A percentile compares a stretch with the other conserved stretches of the same genome.
Evolutionary conservation across 1,140 invertebrate genomes (phyloP).

Genomic region (Nephotettix cincticeps): DNA sequence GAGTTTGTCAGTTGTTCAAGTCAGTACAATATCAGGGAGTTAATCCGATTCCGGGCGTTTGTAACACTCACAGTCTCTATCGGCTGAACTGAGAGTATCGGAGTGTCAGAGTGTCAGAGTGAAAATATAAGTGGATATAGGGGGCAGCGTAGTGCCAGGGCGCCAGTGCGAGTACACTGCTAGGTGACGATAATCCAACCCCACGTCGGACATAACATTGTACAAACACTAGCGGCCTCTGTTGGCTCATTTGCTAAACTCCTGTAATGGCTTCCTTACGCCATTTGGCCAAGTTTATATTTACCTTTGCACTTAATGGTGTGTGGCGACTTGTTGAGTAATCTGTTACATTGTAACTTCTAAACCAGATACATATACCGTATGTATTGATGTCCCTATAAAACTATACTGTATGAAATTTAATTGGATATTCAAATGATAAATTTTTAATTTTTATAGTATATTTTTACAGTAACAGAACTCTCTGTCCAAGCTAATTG

Average conservation of each 20-base stretch:
- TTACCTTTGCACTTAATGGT: background rate
- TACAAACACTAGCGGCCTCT: background rate
- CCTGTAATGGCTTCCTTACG: background rate
- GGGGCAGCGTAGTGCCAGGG: background rate
- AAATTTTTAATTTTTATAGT: no score
- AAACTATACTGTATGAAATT: no score
- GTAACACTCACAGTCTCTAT: background rate
- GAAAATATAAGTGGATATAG: background rate
- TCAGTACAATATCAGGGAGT: no score
- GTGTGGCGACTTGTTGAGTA: background rate
- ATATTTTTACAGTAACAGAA: no score
- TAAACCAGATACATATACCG: no score
- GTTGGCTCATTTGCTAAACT: background rate
- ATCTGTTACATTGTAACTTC: no score
- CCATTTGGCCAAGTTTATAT: background rate
- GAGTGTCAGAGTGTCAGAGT: background rate
- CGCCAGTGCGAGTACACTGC: background rate
- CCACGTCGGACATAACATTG: background rate
- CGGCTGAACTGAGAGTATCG: no score
- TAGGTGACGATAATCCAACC: background rate
- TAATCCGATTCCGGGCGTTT: background rate
- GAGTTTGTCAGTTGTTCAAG: no score
- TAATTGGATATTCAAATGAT: no score
- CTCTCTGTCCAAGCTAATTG: no score
- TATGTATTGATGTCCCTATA: no score